Percentiles rank a stretch among this genome's conserved stretches.
These are phyloP conservation scores for Netelia inedita DNA, from an alignment of 2,888 invertebrate genomes.

Conservation along the genomic window DNA sequence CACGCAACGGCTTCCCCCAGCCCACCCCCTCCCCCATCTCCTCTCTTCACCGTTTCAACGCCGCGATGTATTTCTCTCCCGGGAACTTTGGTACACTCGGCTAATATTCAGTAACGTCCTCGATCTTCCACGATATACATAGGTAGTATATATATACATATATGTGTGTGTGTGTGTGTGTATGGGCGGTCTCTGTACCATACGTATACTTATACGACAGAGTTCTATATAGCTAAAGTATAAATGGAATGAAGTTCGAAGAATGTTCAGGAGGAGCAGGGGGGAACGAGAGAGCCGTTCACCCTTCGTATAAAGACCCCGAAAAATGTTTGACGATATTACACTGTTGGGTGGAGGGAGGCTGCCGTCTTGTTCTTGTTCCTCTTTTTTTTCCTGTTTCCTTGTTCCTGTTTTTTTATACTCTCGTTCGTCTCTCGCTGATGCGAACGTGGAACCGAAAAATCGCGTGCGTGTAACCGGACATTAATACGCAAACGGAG, in stretches of 20 bases:
- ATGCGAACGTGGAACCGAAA: slow-evolving; percentile 50
- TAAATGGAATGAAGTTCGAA: slow-evolving; percentile 43
- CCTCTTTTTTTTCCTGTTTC: background rate
- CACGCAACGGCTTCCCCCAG: slow-evolving; percentile 29
- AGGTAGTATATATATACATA: background rate
- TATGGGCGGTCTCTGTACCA: background rate
- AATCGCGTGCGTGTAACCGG: slow-evolving; percentile 63
- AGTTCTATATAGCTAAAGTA: slow-evolving; percentile 23
- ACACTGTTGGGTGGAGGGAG: slow-evolving; percentile 20
- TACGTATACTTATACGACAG: background rate
- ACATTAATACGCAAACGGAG: slow-evolving; percentile 70
- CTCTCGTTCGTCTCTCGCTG: slow-evolving; percentile 8
- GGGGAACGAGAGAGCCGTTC: slow-evolving; percentile 27
- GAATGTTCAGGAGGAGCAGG: slow-evolving; percentile 21
- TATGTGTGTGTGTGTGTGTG: too few species aligned
- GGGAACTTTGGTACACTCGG: slow-evolving; percentile 17
- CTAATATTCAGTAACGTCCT: slow-evolving; percentile 52
- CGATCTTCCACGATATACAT: background rate
- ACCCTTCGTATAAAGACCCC: slow-evolving; percentile 52
- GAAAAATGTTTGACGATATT: slow-evolving; percentile 64
- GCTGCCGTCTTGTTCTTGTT: background rate
- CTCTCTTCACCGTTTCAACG: background rate
- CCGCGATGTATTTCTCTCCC: background rate
- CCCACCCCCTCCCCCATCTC: too few species aligned
- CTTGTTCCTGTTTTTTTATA: slow-evolving; percentile 2